phyloP scores from a whole-genome alignment of 2,888 invertebrate genomes.

The Drosophila robusta region DNA sequence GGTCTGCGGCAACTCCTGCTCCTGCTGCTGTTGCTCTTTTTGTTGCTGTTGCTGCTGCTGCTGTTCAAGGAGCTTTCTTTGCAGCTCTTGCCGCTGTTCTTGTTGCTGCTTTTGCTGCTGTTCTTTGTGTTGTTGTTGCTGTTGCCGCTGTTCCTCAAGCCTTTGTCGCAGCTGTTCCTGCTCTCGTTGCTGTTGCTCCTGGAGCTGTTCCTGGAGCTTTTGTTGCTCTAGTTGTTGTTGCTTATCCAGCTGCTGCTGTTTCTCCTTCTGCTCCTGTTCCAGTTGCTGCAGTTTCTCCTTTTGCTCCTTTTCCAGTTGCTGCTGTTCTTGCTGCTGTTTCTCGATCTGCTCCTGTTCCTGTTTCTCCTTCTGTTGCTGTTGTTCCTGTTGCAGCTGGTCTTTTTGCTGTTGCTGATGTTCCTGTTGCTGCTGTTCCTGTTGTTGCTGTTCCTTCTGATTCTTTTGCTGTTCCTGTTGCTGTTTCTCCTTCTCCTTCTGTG shows the following conservation, averaged over 20 bases:
- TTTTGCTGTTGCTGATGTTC: neutral
- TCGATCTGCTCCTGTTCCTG: neutral
- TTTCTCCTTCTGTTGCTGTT: neutral
- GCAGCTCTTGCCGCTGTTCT: neutral
- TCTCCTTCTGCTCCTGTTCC: neutral
- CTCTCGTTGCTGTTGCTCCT: neutral
- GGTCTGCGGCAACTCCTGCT: slow-evolving; percentile 22
- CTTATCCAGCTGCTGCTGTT: neutral
- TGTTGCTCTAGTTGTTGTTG: neutral
- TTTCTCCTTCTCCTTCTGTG: neutral
- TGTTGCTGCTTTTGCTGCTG: neutral
- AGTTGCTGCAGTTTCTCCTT: neutral
- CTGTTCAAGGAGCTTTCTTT: slow-evolving; percentile 1
- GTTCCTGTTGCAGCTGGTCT: neutral
- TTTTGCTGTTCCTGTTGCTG: neutral
- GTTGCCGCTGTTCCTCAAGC: neutral
- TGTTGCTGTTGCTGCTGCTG: slow-evolving; percentile 1
- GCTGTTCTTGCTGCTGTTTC: neutral
- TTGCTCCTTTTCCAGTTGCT: neutral
- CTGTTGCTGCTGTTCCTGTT: neutral
- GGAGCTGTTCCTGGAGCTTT: neutral
- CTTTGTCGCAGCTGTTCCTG: slow-evolving; percentile 2
- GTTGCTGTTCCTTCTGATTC: neutral
- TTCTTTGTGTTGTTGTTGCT: neutral
- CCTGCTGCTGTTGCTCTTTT: neutral